A percentile compares a stretch with the other conserved stretches of the same genome.
These are phyloP conservation scores for Caloenas nicobarica DNA, from an alignment of 2,113 vertebrate species.

Conservation along the genomic window DNA sequence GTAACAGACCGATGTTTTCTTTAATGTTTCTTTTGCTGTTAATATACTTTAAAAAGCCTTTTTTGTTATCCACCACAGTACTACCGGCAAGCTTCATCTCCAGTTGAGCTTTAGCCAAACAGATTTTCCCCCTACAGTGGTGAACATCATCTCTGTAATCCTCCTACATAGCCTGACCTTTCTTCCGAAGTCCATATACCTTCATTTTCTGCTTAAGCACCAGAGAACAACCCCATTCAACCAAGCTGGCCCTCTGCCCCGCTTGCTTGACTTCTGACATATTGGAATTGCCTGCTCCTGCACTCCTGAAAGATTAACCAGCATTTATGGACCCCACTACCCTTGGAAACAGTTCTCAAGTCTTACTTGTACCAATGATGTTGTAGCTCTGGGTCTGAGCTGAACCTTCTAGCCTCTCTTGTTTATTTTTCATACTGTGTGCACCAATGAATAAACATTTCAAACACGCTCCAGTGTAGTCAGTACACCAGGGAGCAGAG, in stretches of 20 bases:
- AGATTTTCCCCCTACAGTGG: not conserved
- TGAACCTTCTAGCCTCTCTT: not conserved
- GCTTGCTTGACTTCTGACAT: not conserved
- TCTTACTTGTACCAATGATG: not conserved
- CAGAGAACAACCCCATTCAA: not conserved
- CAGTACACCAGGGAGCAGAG: not conserved
- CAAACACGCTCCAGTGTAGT: not conserved
- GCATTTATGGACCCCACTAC: too few species aligned
- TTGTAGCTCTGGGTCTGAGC: not conserved
- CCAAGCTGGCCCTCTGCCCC: not conserved
- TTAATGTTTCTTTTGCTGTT: too few species aligned
- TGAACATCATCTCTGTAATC: not conserved
- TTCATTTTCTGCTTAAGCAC: not conserved
- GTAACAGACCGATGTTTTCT: too few species aligned
- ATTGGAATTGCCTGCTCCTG: too few species aligned
- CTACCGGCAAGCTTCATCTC: not conserved
- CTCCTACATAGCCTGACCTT: not conserved
- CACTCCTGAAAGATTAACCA: too few species aligned
- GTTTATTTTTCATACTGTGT: not conserved
- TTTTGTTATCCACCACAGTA: not conserved
- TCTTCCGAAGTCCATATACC: not conserved
- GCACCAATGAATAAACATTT: not conserved
- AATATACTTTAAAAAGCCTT: too few species aligned
- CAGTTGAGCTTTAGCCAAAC: not conserved
- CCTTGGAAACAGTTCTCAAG: too few species aligned